phyloP scores from a whole-genome alignment of 2,888 invertebrate genomes.

The Dicycla oo region DNA sequence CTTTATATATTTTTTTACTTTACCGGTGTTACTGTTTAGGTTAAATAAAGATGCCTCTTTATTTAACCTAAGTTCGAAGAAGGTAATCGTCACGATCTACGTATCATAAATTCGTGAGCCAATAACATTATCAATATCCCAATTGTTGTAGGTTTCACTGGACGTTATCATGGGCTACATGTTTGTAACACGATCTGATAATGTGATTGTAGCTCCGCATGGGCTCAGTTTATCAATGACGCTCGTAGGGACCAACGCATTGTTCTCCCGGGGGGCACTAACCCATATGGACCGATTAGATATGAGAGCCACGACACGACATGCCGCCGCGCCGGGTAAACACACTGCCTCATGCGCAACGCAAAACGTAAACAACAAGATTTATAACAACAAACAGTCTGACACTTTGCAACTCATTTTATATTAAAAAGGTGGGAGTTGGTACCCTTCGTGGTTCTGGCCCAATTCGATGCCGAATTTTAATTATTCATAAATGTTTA shows the following conservation, averaged over 20 bases:
- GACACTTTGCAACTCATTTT: constrained; percentile 52
- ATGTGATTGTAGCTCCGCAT: constrained; percentile 51
- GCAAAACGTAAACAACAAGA: constrained; percentile 68
- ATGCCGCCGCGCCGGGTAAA: constrained; percentile 73
- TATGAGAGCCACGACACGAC: constrained; percentile 78
- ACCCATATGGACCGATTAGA: constrained; percentile 89
- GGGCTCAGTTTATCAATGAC: constrained; percentile 57
- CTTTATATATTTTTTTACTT: constrained; percentile 18
- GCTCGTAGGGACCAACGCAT: constrained; percentile 86
- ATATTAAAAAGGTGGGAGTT: constrained; percentile 43
- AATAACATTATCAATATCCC: constrained; percentile 41
- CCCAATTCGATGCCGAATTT: constrained; percentile 34
- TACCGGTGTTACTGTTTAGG: constrained; percentile 7
- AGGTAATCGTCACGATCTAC: constrained; percentile 18
- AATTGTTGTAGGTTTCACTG: constrained; percentile 35
- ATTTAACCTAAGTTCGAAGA: not conserved
- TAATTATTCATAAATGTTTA: constrained; percentile 61
- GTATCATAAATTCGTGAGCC: constrained; percentile 32
- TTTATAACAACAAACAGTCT: constrained; percentile 59
- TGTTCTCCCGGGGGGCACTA: constrained; percentile 89
- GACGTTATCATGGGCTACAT: constrained; percentile 49
- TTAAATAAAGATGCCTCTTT: constrained; percentile 12
- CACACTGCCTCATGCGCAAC: constrained; percentile 73
- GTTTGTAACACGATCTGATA: constrained; percentile 55
- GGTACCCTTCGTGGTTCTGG: constrained; percentile 17